Evolutionary conservation across 2,797 vertebrate genomes (phyloP), one percentile per base, ranked within the genome.

Genomic region (Rachycentron canadum): DNA sequence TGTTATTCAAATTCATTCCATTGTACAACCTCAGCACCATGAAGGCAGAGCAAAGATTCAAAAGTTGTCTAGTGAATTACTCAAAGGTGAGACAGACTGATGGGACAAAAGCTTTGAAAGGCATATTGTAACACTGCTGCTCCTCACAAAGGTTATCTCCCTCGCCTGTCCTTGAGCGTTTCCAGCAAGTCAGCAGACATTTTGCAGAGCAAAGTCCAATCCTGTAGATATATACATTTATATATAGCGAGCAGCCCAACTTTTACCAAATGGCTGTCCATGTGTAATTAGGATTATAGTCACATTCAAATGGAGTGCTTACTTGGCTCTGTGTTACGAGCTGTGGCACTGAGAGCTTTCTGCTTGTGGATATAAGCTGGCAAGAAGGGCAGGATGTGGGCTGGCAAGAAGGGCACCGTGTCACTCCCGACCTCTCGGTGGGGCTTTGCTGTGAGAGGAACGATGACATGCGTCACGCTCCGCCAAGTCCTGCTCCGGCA

Each of bases 1-100:
- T 94, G 85, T 93, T 85, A 94, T 94, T 94, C 82, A 94, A 88
- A 94, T 94, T 12, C 12, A 8, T 50, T 30, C 76, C 76, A 82
- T 92, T 92, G 88, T 91, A 83, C 86, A 77, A 69, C 76, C 85
- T 89, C 83, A 75, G 89, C 89, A 70, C 75, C 82, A 26, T 72
- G 81, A 89, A 90, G 78, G 59, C 73, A 70, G 83, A 76, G 87
- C 81, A 72, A 81, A 78, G 87, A 87, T 79, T 88, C 88, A 83
- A 73, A 91, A 91, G 82, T 90, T 89, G 86, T 89, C 82, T 52
- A 14, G 74, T 69, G 88, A 88, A 91, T 89, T 81, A 76, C 81
- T 86, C 78, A 91, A 89, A 91, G 90, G 91, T 91, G 86, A 90
- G 88, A 88, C 81, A 76, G 87, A 70, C 84, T 76, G 86, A 84